Base-by-base conservation (phyloP, 2,888 invertebrate genomes). In the Philereme vetulata region DNA sequence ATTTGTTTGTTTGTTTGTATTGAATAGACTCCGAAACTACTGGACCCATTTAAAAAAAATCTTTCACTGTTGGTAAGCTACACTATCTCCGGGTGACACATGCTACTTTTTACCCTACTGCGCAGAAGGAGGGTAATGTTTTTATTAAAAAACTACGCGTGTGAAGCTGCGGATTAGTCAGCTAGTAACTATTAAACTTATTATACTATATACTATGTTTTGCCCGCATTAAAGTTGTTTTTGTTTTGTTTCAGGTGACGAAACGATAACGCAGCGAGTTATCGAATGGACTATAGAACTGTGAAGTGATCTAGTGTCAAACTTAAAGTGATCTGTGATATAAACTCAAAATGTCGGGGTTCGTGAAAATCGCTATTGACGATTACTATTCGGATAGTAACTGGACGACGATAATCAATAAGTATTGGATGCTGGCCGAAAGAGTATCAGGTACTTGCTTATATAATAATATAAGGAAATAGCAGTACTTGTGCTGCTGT, bases 351-450 rank as follows among this genome's bases (percentile, higher is more conserved):
- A 93, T 93, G 90, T 93, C 94, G 71, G 94, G 94, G 71, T 93
- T 95, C 72, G 95, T 94, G 75, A 94, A 93, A 81, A 93, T 95
- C 70, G 95, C 95, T 33, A 91, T 95, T 68, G 94, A 94, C 75
- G 94, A 94, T 79, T 93, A 93, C 71, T 94, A 94, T 72, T 93
- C 94, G 36, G 94, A 94, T 65, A 93, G 88, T 74, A 94, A 94
- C 75, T 94, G 94, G 87, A 93, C 94, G 50, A 94, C 94, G 51
- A 92, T 94, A 65, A 93, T 95, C 51, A 94, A 95, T 77, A 94
- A 95, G 84, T 96, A 96, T 77, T 95, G 95, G 89, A 93, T 94
- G 81, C 91, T 95, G 68, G 94, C 96, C 44, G 95, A 95, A 81
- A 93, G 94, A 83, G 95, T 95, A 68, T 95, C 95, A 87, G 96